A percentile compares a stretch with the other conserved stretches of the same genome.
These are phyloP conservation scores for Acanthis flammea DNA, from an alignment of 2,797 vertebrate genomes.

Conservation along the genomic window DNA sequence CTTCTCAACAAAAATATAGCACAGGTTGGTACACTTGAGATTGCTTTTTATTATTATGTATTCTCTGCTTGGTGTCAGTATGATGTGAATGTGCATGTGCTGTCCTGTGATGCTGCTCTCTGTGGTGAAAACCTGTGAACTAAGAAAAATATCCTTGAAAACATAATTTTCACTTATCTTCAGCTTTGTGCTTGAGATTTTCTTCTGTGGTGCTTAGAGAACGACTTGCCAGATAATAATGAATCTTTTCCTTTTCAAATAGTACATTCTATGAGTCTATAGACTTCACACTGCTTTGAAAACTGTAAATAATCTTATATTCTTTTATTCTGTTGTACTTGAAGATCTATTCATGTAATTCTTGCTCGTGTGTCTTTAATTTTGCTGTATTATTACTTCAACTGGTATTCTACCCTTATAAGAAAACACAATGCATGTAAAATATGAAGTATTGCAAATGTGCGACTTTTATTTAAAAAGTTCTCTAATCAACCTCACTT, in stretches of 20 bases:
- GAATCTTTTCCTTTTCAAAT: background rate
- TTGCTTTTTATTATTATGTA: background rate
- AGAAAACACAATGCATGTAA: background rate
- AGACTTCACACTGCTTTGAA: background rate
- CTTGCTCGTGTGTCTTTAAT: background rate
- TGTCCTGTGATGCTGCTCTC: background rate
- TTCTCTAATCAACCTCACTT: background rate
- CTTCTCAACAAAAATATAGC: conserved; percentile 99
- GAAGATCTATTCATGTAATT: background rate
- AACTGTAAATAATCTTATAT: background rate
- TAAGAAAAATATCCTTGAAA: background rate
- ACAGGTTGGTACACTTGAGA: conserved; percentile 81
- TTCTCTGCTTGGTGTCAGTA: background rate
- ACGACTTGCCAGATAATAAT: background rate
- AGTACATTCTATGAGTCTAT: background rate
- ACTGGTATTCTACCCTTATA: background rate
- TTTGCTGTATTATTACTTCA: background rate
- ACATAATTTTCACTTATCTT: background rate
- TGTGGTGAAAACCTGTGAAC: background rate
- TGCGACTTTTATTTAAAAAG: background rate
- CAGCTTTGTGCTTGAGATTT: background rate
- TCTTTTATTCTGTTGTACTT: background rate
- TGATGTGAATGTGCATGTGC: background rate
- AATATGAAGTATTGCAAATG: background rate
- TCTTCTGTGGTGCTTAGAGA: background rate